Conservation (phyloP, 2,888 invertebrate species). For the Lycaena phlaeas region DNA sequence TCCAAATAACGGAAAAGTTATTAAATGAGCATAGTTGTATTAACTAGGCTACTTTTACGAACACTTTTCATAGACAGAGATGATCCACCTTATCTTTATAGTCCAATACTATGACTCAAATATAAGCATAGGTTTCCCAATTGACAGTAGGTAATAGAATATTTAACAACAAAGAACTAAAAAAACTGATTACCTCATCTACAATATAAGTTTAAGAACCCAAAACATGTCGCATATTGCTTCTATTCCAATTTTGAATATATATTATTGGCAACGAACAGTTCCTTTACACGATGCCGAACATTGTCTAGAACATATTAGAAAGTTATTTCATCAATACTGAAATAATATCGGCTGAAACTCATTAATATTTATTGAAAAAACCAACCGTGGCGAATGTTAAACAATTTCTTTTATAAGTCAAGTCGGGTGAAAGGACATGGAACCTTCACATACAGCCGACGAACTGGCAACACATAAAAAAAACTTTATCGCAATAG, state of each 20-base stretch:
- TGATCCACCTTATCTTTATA: too few species aligned
- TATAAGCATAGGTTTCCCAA: too few species aligned
- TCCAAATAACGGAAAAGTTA: too few species aligned
- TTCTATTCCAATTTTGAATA: not conserved
- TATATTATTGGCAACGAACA: conserved; percentile 5
- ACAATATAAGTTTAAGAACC: too few species aligned
- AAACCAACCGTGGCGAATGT: conserved; percentile 36
- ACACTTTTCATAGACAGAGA: too few species aligned
- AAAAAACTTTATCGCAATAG: conserved; percentile 15
- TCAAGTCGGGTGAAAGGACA: conserved; percentile 32
- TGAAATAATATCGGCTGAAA: conserved; percentile 29
- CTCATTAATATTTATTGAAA: conserved; percentile 53
- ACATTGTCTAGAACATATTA: conserved; percentile 11
- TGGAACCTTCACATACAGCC: conserved; percentile 15
- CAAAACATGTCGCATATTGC: too few species aligned
- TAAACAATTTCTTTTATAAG: conserved; percentile 40
- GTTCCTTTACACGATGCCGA: conserved; percentile 15
- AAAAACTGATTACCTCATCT: too few species aligned
- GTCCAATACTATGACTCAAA: too few species aligned
- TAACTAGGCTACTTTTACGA: too few species aligned
- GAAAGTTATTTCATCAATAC: conserved; percentile 52
- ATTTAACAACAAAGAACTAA: too few species aligned
- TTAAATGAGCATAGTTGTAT: too few species aligned
- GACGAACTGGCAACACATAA: conserved; percentile 15
- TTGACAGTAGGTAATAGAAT: too few species aligned